These are phyloP conservation scores for Engystomops pustulosus DNA, from an alignment of 2,113 vertebrate species.

Conservation along the genomic window DNA sequence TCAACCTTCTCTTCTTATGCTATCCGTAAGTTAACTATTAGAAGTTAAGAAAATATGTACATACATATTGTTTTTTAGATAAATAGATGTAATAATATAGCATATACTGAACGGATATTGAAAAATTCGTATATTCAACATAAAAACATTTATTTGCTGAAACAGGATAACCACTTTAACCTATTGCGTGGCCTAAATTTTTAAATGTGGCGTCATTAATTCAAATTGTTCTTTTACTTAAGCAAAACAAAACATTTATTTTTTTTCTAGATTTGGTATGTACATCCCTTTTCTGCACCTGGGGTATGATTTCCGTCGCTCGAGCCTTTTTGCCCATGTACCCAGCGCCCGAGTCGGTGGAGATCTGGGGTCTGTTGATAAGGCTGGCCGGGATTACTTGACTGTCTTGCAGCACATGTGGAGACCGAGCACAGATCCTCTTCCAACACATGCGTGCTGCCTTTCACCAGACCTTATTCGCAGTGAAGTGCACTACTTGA, in stretches of 20 bases:
- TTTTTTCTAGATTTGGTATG: constrained; percentile 88
- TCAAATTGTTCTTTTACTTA: not conserved
- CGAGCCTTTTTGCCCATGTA: constrained; percentile 80
- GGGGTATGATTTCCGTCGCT: constrained; percentile 86
- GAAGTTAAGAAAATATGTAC: not conserved
- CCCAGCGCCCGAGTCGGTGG: constrained; percentile 84
- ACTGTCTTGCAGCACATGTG: constrained; percentile 91
- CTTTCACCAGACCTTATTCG: constrained; percentile 96
- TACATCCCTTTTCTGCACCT: constrained; percentile 95
- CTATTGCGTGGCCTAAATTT: no score
- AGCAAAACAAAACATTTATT: no score
- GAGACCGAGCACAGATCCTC: constrained; percentile 90
- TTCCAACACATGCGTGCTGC: constrained; percentile 97
- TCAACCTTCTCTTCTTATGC: constrained; percentile 97
- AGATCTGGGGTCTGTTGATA: constrained; percentile 64
- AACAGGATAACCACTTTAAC: no score
- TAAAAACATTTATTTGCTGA: no score
- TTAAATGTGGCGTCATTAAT: no score
- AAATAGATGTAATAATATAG: no score
- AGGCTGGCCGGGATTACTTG: constrained; percentile 85
- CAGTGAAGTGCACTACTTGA: constrained; percentile 94
- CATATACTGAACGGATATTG: no score
- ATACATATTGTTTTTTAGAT: no score
- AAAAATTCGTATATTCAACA: no score
- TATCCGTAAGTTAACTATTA: constrained; percentile 88